Evolutionary conservation across 2,797 vertebrate species (phyloP), one percentile per base, ranked within the genome.

Genomic region (Phrynocephalus vlangalii): DNA sequence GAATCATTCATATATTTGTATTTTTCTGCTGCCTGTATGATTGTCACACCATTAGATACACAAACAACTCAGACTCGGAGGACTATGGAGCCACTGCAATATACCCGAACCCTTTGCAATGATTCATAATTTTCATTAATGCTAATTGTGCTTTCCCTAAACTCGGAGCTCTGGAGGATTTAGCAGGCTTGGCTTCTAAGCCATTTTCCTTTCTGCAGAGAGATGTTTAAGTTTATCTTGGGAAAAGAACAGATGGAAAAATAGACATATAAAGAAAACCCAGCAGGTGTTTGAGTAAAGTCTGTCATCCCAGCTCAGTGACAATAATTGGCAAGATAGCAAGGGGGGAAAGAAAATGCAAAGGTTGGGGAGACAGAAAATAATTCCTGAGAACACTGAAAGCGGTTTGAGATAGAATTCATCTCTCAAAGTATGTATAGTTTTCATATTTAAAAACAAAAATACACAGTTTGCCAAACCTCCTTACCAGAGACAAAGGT

Each of bases 171-270:
- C 18, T 1, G 0, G 0, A 0, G 3, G 79, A 33, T 4, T 84
- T 87, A 87, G 70, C 44, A 89, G 75, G 18, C 20, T 82, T 63
- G 79, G 13, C 52, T 72, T n/a, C 52, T 1, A 0, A 2, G 22
- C 18, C 73, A 67, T 30, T 50, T 83, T 89, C 63, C 56, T 81
- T 90, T 86, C 82, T 0, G 0, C 1, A 1, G 52, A 87, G 56
- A 11, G 0, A 87, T 92, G 50, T 33, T 75, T 86, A 67, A 83
- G 38, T 26, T 72, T n/a, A 75, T 89, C 80, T 33, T 79, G 84
- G 24, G 84, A 75, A 83, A 89, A 33, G 33, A 86, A 79, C 88
- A 79, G 80, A 86, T 83, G 87, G 79, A 52, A 82, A 87, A 91
- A 78, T n/a, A 70, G n/a, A 44, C 48, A 76, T 76, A 78, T 83